phyloP scores from a whole-genome alignment of 1,140 invertebrate species.

The Philotrypesis tridentata region DNA sequence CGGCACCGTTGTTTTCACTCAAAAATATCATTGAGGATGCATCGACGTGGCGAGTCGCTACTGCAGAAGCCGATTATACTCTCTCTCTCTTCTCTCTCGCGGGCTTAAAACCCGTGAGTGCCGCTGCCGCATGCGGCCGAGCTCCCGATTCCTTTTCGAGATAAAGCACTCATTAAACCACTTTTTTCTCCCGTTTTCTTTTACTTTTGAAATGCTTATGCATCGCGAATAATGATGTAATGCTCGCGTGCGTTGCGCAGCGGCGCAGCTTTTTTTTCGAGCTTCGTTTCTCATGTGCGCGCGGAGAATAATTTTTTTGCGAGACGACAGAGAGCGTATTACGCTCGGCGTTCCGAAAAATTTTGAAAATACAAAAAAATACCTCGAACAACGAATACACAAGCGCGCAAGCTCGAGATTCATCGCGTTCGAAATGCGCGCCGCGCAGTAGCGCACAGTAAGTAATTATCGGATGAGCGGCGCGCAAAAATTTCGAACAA shows the following conservation, averaged over 20 bases:
- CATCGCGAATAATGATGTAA: not conserved
- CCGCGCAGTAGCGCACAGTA: not conserved
- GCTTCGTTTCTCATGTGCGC: slow-evolving; percentile 46
- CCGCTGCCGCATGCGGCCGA: too few relatives aligned
- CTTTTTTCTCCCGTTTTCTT: not conserved
- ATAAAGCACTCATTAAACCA: slow-evolving; percentile 5
- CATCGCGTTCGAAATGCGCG: too few relatives aligned
- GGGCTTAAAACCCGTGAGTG: slow-evolving; percentile 48
- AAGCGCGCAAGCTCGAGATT: too few relatives aligned
- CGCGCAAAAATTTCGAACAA: not conserved
- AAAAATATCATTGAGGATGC: slow-evolving; percentile 56
- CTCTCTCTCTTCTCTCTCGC: too few relatives aligned
- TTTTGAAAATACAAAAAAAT: not conserved
- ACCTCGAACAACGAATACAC: not conserved
- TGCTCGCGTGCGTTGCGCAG: not conserved
- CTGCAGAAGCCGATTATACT: slow-evolving; percentile 53
- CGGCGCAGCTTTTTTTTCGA: not conserved
- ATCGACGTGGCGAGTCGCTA: slow-evolving; percentile 28
- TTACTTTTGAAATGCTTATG: not conserved
- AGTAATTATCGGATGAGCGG: not conserved
- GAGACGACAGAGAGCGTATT: too few relatives aligned
- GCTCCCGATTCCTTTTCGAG: not conserved
- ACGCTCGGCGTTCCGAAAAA: not conserved
- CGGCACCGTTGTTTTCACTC: slow-evolving; percentile 54
- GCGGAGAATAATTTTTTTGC: not conserved